A percentile compares a stretch with the other conserved stretches of the same genome.
phyloP scores from a whole-genome alignment of 2,113 vertebrate species.

The Ameiurus melas region DNA sequence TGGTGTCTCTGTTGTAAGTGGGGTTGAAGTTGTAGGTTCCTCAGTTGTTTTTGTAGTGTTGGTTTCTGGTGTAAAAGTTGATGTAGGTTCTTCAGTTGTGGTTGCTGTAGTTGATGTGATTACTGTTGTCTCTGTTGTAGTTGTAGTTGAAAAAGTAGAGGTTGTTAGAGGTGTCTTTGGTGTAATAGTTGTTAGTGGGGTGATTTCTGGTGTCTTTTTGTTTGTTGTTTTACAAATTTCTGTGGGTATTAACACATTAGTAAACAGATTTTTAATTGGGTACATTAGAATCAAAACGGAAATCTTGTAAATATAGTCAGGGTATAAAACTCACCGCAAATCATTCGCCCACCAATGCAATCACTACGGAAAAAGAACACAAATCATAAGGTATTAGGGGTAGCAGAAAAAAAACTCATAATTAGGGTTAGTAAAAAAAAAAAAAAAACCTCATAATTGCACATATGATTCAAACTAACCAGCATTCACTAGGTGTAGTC shows the following conservation, averaged over 20 bases:
- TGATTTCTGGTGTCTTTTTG: neutral
- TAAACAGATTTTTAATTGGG: neutral
- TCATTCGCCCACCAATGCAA: constrained; percentile 59
- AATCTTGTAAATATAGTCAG: neutral
- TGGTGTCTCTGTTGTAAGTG: constrained; percentile 12
- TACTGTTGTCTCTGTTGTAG: constrained; percentile 1
- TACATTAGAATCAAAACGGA: neutral
- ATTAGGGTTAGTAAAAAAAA: too few relatives aligned
- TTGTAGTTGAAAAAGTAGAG: too few relatives aligned
- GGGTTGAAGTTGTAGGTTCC: neutral
- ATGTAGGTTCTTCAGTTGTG: neutral
- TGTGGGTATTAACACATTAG: neutral
- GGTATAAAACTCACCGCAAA: constrained; percentile 61
- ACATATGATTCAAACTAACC: constrained; percentile 59
- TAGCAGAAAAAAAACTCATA: neutral
- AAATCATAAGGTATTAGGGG: neutral
- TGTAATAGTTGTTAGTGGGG: neutral
- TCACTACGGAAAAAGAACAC: constrained; percentile 46
- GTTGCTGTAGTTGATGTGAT: neutral
- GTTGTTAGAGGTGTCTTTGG: neutral
- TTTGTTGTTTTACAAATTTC: neutral
- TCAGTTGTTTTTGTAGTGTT: neutral
- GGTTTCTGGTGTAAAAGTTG: neutral
- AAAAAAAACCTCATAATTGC: neutral
- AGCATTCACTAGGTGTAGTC: constrained; percentile 32